phyloP scores from a whole-genome alignment of 2,113 vertebrate species.

The Prochilodus magdalenae region DNA sequence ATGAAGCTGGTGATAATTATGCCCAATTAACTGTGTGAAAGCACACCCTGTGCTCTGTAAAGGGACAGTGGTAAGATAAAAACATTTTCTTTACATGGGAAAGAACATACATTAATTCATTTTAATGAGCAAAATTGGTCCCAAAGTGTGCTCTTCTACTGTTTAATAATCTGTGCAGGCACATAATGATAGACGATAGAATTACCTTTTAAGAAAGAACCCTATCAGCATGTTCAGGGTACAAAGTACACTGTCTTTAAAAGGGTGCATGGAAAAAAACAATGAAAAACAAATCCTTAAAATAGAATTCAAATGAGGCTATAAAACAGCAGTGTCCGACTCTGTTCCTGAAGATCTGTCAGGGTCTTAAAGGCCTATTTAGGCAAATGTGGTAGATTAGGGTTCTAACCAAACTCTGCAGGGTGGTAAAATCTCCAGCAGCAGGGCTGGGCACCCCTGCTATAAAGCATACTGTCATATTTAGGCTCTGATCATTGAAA shows the following conservation, averaged over 20 bases:
- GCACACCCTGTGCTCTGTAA: background rate
- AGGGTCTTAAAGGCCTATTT: background rate
- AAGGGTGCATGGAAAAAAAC: background rate
- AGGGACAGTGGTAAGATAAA: background rate
- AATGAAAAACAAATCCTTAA: background rate
- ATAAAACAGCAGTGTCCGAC: background rate
- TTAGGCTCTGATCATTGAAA: slow-evolving; percentile 17
- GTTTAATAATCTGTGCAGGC: background rate
- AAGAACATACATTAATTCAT: background rate
- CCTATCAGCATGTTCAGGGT: background rate
- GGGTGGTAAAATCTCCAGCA: background rate
- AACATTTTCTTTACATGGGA: background rate
- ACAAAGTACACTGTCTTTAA: background rate
- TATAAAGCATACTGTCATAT: background rate
- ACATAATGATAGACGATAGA: background rate
- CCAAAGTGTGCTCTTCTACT: background rate
- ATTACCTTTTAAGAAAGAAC: background rate
- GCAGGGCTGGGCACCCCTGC: background rate
- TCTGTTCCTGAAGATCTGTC: background rate
- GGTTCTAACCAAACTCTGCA: background rate
- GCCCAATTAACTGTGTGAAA: slow-evolving; percentile 21
- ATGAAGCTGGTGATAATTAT: slow-evolving; percentile 17
- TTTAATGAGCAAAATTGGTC: background rate
- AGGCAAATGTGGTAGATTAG: background rate
- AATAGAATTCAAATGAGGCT: background rate